phyloP scores from a whole-genome alignment of 2,888 invertebrate genomes.

The Holacanthella duospinosa region DNA sequence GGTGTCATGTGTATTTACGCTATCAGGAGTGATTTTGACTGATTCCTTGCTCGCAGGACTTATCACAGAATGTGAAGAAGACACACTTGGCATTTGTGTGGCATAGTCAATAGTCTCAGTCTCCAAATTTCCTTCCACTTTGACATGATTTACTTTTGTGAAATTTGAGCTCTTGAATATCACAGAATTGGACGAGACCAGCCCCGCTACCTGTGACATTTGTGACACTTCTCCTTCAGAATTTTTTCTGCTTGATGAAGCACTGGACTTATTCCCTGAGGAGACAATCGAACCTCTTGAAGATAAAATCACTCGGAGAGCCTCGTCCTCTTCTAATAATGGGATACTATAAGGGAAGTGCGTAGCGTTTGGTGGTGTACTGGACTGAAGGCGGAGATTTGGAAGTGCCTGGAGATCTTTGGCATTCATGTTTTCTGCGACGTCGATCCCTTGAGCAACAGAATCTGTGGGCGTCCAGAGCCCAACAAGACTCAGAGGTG shows the following conservation, averaged over 20 bases:
- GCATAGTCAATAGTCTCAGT: too few species aligned
- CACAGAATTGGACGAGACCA: background rate
- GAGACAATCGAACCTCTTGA: slow-evolving; percentile 22
- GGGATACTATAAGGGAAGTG: slow-evolving; percentile 13
- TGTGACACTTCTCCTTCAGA: slow-evolving; percentile 7
- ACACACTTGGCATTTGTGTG: background rate
- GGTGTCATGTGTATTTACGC: background rate
- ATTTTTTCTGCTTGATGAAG: slow-evolving; percentile 18
- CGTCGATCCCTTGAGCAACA: slow-evolving; percentile 53
- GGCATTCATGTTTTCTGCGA: slow-evolving; percentile 54
- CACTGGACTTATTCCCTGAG: background rate
- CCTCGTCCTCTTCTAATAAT: slow-evolving; percentile 57
- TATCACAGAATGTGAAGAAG: background rate
- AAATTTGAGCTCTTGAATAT: background rate
- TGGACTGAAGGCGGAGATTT: slow-evolving; percentile 15
- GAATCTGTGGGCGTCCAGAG: slow-evolving; percentile 71
- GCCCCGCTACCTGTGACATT: background rate
- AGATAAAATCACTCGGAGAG: slow-evolving; percentile 56
- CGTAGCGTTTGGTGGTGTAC: slow-evolving; percentile 10
- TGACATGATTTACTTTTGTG: background rate
- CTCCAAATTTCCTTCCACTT: background rate
- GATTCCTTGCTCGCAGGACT: background rate
- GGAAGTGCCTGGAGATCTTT: slow-evolving; percentile 39
- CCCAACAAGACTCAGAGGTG: slow-evolving; percentile 70
- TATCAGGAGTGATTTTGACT: background rate